Conservation (phyloP, 2,888 invertebrate genomes). For the Cheilosia impressa region DNA sequence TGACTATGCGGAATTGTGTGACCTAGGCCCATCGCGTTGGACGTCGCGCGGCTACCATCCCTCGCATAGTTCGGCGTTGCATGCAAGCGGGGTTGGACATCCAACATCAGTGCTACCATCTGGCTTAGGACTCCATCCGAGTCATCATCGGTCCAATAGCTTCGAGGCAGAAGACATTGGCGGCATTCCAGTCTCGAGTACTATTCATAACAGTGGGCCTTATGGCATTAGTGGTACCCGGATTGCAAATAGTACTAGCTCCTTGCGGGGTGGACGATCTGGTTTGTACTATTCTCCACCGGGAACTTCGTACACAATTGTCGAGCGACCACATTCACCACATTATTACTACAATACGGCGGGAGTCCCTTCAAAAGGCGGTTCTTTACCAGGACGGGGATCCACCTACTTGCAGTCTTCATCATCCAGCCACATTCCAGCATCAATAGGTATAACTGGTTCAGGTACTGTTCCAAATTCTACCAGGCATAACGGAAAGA, state of each 20-base stretch:
- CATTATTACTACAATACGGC: conserved; percentile 85
- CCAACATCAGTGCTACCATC: conserved; percentile 61
- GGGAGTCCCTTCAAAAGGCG: conserved; percentile 83
- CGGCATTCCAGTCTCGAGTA: conserved; percentile 80
- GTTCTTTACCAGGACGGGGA: conserved; percentile 84
- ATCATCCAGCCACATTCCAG: conserved; percentile 85
- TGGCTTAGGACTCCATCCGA: conserved; percentile 77
- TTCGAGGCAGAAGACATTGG: conserved; percentile 84
- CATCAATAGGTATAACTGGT: conserved; percentile 77
- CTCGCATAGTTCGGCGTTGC: conserved; percentile 79
- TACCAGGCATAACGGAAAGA: conserved; percentile 86
- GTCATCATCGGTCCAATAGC: conserved; percentile 82
- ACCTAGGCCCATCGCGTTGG: conserved; percentile 84
- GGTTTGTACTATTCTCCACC: conserved; percentile 94
- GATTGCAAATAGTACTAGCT: conserved; percentile 83
- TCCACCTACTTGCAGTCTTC: conserved; percentile 90
- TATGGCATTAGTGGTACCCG: conserved; percentile 79
- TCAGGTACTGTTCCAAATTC: conserved; percentile 81
- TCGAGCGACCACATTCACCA: conserved; percentile 90
- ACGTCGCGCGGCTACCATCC: conserved; percentile 83
- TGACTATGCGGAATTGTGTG: conserved; percentile 84
- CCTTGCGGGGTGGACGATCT: conserved; percentile 86
- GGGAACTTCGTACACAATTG: conserved; percentile 94
- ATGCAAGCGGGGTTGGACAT: conserved; percentile 76
- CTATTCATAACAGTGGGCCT: conserved; percentile 79